Base-by-base conservation (phyloP, 2,888 invertebrate species). In the Augochlorella aurata region DNA sequence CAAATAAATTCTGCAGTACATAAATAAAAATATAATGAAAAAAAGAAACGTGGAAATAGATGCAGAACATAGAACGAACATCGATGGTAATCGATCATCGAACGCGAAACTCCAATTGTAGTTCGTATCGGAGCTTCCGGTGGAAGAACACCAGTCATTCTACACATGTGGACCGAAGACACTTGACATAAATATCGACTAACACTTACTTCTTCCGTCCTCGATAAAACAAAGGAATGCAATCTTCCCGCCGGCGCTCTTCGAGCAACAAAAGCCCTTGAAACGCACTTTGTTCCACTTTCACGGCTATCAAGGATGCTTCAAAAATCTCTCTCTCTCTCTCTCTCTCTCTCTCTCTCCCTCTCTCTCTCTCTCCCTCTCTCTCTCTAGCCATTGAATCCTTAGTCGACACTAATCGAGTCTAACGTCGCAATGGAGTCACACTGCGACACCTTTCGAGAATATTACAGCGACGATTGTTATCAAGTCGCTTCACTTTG, bases 141-240 rank as follows among this genome's bases (percentile, higher is more conserved):
- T 14, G 49, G 79, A 24, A 79, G 80, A 54, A 44, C 21, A 74
- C 50, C 10, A 74, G n/a, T 58, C 58, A 14, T 72, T 58, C 44
- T 7, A 16, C 47, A 14, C 58, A 24, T 74, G 65, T 68, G 44
- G 69, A 77, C 73, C 29, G 47, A 24, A 81, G 50, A 73, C 24
- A 52, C 82, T 81, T 69, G 76, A 76, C 82, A 72, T 68, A 54
- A 73, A 73, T 81, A 73, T 82, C 82, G 81, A 70, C 63, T 63
- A 45, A 58, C 81, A 82, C 76, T 81, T 76, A 74, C 70, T 24
- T 49, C 54, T 54, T 65, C 65, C 45, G 58, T 49, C 12, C 49
- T 29, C 29, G 80, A 58, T 44, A 18, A 12, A 5, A 71, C 67
- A 71, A 61, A 73, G 70, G 50, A 70, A 47, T 50, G 72, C 67